Evolutionary conservation across 2,888 invertebrate species (phyloP).

Genomic region (Luperina nickerlii): DNA sequence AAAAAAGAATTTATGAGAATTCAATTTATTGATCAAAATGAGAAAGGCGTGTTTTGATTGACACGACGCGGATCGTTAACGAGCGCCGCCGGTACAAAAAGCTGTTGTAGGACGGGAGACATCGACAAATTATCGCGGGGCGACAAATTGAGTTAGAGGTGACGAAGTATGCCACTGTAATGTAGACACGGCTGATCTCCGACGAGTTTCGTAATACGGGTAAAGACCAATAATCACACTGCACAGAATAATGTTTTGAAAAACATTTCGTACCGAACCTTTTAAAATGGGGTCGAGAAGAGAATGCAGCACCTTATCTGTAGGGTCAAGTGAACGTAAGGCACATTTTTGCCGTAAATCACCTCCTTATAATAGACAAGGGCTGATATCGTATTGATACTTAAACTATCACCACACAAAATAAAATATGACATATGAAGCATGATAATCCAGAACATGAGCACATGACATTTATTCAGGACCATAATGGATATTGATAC

Average conservation of each 20-base stretch:
- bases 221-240: slow-evolving; percentile 23
- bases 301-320: background rate
- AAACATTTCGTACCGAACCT: background rate
- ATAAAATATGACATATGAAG: slow-evolving; percentile 26
- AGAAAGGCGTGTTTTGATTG: slow-evolving; percentile 65
- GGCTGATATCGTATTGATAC: background rate
- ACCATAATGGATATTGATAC: slow-evolving; percentile 61
- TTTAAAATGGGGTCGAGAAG: background rate
- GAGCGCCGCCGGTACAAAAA: slow-evolving; percentile 63
- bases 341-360: slow-evolving; percentile 3
- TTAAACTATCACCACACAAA: background rate
- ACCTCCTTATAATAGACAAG: background rate
- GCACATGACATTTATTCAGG: slow-evolving; percentile 49
- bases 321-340: background rate
- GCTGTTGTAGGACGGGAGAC: slow-evolving; percentile 66
- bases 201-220: slow-evolving; percentile 45
- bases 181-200: slow-evolving; percentile 47
- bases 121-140: slow-evolving; percentile 74
- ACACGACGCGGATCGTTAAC: slow-evolving; percentile 66
- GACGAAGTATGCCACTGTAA: slow-evolving; percentile 59
- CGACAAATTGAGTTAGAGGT: slow-evolving; percentile 77
- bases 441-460: slow-evolving; percentile 51
- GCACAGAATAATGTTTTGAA: slow-evolving; percentile 7
- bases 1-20: slow-evolving; percentile 30
- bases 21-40: slow-evolving; percentile 53